A percentile compares a stretch with the other conserved stretches of the same genome.
These are phyloP conservation scores for Emydoidea blandingii DNA, from an alignment of 2,797 vertebrate genomes.

Conservation along the genomic window DNA sequence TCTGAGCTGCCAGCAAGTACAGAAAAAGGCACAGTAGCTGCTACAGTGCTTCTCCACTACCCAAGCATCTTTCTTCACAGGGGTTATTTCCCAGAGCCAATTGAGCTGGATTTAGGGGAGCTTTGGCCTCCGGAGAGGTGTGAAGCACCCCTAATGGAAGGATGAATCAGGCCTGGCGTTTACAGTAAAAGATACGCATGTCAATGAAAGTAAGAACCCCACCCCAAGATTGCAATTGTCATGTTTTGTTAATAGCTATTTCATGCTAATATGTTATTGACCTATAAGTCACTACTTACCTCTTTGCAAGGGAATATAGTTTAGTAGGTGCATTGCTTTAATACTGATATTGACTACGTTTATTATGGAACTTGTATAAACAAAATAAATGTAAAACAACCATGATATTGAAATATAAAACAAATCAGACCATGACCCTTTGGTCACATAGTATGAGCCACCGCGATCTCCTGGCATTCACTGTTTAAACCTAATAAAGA, in stretches of 20 bases:
- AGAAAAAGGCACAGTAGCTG: background rate
- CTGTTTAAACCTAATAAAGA: conserved; percentile 10
- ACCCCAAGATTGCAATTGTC: background rate
- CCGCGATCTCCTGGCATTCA: conserved; percentile 50
- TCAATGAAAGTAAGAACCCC: background rate
- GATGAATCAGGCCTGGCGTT: background rate
- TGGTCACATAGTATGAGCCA: conserved; percentile 32
- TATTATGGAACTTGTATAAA: background rate
- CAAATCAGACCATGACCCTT: background rate
- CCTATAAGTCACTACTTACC: background rate
- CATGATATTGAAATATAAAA: background rate
- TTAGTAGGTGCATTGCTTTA: background rate
- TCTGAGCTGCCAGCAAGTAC: background rate
- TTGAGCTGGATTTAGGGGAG: background rate
- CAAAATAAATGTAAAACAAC: background rate
- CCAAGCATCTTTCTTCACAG: background rate
- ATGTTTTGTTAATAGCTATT: background rate
- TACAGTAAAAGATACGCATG: background rate
- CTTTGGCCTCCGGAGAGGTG: background rate
- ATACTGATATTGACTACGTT: no score
- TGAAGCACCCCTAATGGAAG: background rate
- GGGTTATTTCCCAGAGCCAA: background rate
- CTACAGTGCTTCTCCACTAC: background rate
- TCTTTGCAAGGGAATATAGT: background rate
- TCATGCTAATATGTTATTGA: background rate